Evolutionary conservation across 2,888 invertebrate species (phyloP), one percentile per base, ranked within the genome.

Genomic region (Mimumesa dahlbomi): DNA sequence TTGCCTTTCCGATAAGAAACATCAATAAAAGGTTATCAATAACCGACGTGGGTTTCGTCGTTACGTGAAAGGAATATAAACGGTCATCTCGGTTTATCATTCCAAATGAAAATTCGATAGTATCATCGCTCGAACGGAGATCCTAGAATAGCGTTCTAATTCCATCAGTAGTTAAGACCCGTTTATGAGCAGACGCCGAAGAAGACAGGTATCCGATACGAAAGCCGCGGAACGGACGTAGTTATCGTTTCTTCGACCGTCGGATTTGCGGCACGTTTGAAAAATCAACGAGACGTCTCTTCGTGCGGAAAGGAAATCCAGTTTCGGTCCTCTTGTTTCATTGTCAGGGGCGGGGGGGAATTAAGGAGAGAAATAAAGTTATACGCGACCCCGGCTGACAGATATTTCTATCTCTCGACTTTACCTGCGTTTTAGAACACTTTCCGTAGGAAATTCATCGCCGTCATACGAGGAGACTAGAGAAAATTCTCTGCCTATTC

Each of bases 201-300:
- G 29, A 14, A 61, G 45, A 61, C 34, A 34, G 48, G 58, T 38
- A 49, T 50, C 57, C 59, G 45, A 65, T 68, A n/a, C 40, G 48
- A 36, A 36, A 16, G 16, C 46, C n/a, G 58, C 21, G 18, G 14
- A 21, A 14, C 56, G 40, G 54, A 40, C 31, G 52, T 48, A 16
- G 45, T 57, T 54, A 52, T 16, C 42, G 53, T 48, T 18, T 38
- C 56, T 57, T 40, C 42, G 40, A 38, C 38, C 36, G 31, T 31
- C 42, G 40, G 50, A 69, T 57, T 69, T 58, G 40, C 34, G 6
- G 45, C 31, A 19, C 49, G 50, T 65, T 70, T 66, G 63, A 64
- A 58, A 73, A 70, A 70, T 76, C 64, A 70, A 56, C 31, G 19
- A 34, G 36, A 16, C 50, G n/a, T n/a, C n/a, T n/a, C n/a, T n/a